Evolutionary conservation across 2,888 invertebrate species (phyloP).

Genomic region (Gibbula magus): DNA sequence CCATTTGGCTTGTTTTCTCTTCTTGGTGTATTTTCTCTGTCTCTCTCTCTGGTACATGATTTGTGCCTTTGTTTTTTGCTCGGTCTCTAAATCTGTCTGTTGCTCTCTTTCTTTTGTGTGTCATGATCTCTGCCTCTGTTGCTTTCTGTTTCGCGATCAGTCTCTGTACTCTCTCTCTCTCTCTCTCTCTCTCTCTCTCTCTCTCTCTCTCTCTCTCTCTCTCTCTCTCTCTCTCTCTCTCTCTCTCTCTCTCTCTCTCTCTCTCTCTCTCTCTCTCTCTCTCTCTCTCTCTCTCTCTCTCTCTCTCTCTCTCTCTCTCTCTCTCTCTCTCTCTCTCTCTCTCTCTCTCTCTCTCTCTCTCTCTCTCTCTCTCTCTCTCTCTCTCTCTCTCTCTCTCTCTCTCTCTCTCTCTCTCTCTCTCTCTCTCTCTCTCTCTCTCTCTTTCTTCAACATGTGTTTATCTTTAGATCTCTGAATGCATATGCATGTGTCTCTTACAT

Average conservation of each 20-base stretch:
- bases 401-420: not conserved
- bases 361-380: not conserved
- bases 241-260: not conserved
- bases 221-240: not conserved
- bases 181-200: not conserved
- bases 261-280: not conserved
- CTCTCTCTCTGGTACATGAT: too few species aligned
- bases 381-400: not conserved
- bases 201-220: not conserved
- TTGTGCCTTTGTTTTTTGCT: too few species aligned
- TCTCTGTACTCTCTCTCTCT: too few species aligned
- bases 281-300: not conserved
- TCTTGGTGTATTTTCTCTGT: too few species aligned
- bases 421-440: not conserved
- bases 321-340: not conserved
- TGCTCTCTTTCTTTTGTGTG: too few species aligned
- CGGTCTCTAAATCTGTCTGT: too few species aligned
- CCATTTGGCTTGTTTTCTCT: too few species aligned
- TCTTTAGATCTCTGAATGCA: too few species aligned
- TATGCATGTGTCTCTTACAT: too few species aligned
- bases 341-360: not conserved
- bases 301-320: not conserved
- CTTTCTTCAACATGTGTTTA: not conserved
- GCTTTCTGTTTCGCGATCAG: too few species aligned
- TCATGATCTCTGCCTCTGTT: too few species aligned